Conservation (phyloP, 1,140 invertebrate species). For the Rhopalosiphum padi region DNA sequence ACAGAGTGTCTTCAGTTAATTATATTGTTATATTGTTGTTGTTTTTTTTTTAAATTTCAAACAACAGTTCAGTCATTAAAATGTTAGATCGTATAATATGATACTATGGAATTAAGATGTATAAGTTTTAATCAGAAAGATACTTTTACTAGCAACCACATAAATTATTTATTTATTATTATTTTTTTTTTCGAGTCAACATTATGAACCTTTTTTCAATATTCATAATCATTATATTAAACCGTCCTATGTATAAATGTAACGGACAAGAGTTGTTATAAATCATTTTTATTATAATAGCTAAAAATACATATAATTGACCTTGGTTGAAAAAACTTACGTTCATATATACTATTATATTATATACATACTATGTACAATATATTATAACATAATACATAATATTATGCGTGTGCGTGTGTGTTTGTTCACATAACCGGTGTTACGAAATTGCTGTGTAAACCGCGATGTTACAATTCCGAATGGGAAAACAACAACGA, state of each 20-base stretch:
- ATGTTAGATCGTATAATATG: neutral
- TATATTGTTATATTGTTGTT: no score
- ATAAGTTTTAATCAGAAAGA: neutral
- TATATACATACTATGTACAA: neutral
- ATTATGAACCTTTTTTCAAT: neutral
- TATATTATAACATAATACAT: neutral
- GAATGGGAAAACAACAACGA: neutral
- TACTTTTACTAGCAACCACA: neutral
- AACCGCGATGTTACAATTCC: conserved; percentile 33
- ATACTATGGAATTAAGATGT: neutral
- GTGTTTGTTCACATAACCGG: neutral
- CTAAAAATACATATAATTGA: neutral
- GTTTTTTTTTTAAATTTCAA: neutral
- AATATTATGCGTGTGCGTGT: neutral
- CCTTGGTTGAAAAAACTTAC: conserved; percentile 2
- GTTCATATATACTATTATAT: neutral
- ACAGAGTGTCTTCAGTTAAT: no score
- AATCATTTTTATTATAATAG: neutral
- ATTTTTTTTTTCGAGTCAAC: neutral
- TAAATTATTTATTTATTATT: neutral
- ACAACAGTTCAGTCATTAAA: neutral
- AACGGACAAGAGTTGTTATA: neutral
- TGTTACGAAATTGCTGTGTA: conserved; percentile 40
- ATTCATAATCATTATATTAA: neutral
- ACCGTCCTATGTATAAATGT: neutral